These are phyloP conservation scores for Nymphalis c-album DNA, from an alignment of 2,888 invertebrate species.

Conservation along the genomic window DNA sequence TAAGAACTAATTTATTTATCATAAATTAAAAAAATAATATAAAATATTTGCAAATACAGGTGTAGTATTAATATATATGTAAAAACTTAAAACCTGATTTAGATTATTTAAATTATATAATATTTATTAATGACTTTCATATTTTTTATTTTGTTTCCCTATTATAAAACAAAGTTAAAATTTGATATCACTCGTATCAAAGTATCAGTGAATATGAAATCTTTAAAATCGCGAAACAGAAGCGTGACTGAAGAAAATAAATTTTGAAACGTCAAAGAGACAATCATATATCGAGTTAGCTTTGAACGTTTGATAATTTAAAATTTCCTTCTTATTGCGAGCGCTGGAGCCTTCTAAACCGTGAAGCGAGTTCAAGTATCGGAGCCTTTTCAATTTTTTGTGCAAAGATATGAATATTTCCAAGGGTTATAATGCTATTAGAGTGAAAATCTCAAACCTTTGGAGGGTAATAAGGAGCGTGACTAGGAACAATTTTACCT, in stretches of 20 bases:
- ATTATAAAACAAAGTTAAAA: too few species aligned
- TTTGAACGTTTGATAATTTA: slow-evolving; percentile 16
- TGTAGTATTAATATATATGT: too few species aligned
- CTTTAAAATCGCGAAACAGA: not conserved
- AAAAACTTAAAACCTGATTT: too few species aligned
- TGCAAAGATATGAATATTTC: slow-evolving; percentile 60
- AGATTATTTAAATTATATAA: too few species aligned
- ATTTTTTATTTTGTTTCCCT: too few species aligned
- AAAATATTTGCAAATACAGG: too few species aligned
- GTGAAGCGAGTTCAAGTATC: slow-evolving; percentile 23
- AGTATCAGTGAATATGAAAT: not conserved
- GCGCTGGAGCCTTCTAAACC: slow-evolving; percentile 7
- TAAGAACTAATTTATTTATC: too few species aligned
- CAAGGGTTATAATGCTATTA: slow-evolving; percentile 72
- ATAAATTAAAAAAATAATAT: too few species aligned
- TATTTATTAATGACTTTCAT: too few species aligned
- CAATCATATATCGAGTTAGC: slow-evolving; percentile 3
- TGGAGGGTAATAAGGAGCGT: slow-evolving; percentile 72
- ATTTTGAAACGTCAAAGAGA: not conserved
- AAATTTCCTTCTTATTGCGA: slow-evolving; percentile 17
- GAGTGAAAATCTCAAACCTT: slow-evolving; percentile 72
- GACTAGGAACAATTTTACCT: slow-evolving; percentile 71
- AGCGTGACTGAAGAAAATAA: not conserved
- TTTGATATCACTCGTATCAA: too few species aligned
- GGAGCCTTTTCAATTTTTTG: slow-evolving; percentile 43